Percentiles rank a stretch among this genome's conserved stretches.
Evolutionary conservation across 1,140 invertebrate species (phyloP).

Genomic region (Eurosta solidaginis): DNA sequence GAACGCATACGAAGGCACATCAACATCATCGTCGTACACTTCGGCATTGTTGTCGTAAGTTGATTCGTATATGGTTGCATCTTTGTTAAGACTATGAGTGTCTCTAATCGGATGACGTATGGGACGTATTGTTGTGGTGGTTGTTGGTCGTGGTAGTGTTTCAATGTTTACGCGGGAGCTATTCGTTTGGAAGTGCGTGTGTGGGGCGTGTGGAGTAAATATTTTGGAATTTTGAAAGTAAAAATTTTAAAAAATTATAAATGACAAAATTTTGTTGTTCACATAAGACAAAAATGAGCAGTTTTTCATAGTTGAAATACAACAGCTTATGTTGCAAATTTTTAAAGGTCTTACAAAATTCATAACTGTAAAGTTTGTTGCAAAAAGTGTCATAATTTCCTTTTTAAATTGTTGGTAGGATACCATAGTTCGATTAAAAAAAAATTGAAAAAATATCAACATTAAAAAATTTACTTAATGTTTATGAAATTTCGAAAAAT

Average conservation of each 20-base stretch:
- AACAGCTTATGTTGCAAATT: too few relatives aligned
- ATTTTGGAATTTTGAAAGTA: too few relatives aligned
- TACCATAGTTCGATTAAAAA: too few relatives aligned
- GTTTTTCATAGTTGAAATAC: neutral
- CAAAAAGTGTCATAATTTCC: too few relatives aligned
- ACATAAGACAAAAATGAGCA: neutral
- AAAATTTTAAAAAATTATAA: neutral
- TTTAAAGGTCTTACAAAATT: too few relatives aligned
- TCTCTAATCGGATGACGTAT: constrained; percentile 30
- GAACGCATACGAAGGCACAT: neutral
- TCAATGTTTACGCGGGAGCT: constrained; percentile 30
- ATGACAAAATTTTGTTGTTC: too few relatives aligned
- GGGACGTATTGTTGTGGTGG: constrained; percentile 13
- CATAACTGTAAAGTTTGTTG: too few relatives aligned
- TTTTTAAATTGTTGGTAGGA: too few relatives aligned
- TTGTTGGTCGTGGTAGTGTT: constrained; percentile 16
- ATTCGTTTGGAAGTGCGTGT: constrained; percentile 13
- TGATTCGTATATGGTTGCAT: constrained; percentile 42
- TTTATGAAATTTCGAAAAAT: too few relatives aligned
- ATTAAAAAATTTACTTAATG: too few relatives aligned
- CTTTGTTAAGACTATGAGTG: constrained; percentile 43
- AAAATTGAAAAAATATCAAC: too few relatives aligned
- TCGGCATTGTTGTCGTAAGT: constrained; percentile 42
- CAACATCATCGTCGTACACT: constrained; percentile 1
- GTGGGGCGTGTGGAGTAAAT: neutral